Evolutionary conservation across 2,888 invertebrate genomes (phyloP).

Genomic region (Limnephilus rhombicus): DNA sequence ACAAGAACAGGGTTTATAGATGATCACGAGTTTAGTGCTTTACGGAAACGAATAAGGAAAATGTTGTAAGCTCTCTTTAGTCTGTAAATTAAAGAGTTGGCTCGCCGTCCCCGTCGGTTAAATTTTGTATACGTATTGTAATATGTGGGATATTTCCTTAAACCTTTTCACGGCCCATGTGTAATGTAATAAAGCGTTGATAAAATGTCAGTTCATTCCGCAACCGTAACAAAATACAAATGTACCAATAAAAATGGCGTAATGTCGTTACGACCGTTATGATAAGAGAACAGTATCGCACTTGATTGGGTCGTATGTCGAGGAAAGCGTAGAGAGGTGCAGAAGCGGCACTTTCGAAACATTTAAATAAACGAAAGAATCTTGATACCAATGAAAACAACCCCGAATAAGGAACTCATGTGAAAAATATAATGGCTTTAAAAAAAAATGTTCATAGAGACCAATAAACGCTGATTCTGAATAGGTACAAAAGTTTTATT

Average conservation of each 20-base stretch:
- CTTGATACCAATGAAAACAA: not conserved
- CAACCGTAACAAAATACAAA: slow-evolving; percentile 30
- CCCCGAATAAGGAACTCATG: too few species aligned
- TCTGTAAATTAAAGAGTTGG: not conserved
- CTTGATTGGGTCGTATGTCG: slow-evolving; percentile 24
- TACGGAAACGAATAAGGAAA: not conserved
- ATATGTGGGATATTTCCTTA: not conserved
- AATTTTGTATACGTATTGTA: not conserved
- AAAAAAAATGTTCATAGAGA: too few species aligned
- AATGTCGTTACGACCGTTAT: not conserved
- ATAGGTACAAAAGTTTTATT: too few species aligned
- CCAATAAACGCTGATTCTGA: too few species aligned
- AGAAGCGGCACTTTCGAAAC: not conserved
- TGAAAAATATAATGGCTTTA: too few species aligned
- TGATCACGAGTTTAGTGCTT: not conserved
- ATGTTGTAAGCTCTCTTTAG: not conserved
- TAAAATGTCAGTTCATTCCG: not conserved
- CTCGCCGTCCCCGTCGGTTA: not conserved
- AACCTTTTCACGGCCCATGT: not conserved
- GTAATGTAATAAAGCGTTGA: not conserved
- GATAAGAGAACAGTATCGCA: slow-evolving; percentile 25
- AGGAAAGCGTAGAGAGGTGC: not conserved
- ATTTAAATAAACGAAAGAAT: not conserved
- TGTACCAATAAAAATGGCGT: slow-evolving; percentile 29
- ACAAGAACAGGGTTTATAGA: too few species aligned